phyloP scores from a whole-genome alignment of 2,888 invertebrate genomes.

The Acronicta leporina region DNA sequence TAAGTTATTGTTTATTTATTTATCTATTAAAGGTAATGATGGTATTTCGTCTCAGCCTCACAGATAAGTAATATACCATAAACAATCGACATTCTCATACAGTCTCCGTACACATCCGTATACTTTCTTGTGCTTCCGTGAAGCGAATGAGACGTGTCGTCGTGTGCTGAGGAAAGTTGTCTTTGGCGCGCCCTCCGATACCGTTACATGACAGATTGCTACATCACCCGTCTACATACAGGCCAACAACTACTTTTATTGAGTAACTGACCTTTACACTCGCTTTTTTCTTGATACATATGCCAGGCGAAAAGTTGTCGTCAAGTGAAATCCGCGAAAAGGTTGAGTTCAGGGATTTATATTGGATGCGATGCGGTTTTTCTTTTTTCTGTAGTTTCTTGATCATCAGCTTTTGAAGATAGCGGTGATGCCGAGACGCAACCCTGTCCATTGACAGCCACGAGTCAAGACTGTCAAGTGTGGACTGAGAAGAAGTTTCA shows the following conservation, averaged over 20 bases:
- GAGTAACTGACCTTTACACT: constrained; percentile 74
- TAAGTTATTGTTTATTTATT: neutral
- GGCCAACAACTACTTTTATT: constrained; percentile 57
- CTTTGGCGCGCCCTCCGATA: constrained; percentile 69
- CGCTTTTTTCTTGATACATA: constrained; percentile 59
- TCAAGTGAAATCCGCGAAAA: constrained; percentile 37
- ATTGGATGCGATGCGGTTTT: neutral
- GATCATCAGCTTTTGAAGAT: too few relatives aligned
- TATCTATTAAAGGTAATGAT: constrained; percentile 5
- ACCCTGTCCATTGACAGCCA: too few relatives aligned
- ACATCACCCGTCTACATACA: constrained; percentile 54
- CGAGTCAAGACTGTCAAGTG: too few relatives aligned
- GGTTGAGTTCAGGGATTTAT: constrained; percentile 15
- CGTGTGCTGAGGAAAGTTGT: constrained; percentile 71
- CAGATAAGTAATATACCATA: constrained; percentile 31
- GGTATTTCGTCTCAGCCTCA: constrained; percentile 13
- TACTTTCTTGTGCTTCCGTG: constrained; percentile 67
- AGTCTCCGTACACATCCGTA: constrained; percentile 52
- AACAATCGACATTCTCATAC: constrained; percentile 60
- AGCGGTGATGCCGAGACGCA: too few relatives aligned
- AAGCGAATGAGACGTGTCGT: constrained; percentile 59
- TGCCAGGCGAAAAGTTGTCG: constrained; percentile 19
- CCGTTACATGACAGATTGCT: constrained; percentile 66
- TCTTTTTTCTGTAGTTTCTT: too few relatives aligned
- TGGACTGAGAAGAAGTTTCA: too few relatives aligned